A percentile compares a stretch with the other conserved stretches of the same genome.
phyloP scores from a whole-genome alignment of 2,797 vertebrate species.

The Paguma larvata region DNA sequence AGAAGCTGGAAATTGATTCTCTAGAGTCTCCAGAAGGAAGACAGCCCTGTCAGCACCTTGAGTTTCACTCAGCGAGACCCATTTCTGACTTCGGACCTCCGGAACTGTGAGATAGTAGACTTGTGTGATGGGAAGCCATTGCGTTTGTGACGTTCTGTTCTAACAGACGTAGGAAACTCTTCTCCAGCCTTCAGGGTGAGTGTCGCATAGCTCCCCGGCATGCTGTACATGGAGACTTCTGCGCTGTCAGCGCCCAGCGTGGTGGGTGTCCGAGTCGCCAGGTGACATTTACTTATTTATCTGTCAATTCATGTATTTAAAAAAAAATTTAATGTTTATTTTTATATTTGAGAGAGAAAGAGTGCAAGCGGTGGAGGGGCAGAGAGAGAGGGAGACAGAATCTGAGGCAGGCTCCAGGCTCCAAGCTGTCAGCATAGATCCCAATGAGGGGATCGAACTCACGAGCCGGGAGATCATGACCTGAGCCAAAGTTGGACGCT shows the following conservation, averaged over 20 bases:
- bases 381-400: too few species aligned
- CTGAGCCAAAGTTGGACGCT: too few species aligned
- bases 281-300: not conserved
- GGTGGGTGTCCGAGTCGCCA: not conserved
- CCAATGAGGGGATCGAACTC: too few species aligned
- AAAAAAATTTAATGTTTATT: too few species aligned
- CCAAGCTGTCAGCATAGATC: too few species aligned
- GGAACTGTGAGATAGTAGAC: not conserved
- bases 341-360: too few species aligned
- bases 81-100: not conserved
- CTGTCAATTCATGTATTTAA: not conserved
- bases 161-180: not conserved
- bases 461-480: too few species aligned
- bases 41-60: not conserved
- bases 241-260: not conserved
- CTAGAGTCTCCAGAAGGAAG: not conserved
- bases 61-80: not conserved
- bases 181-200: not conserved
- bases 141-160: not conserved
- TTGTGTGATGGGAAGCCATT: not conserved
- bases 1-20: not conserved
- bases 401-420: too few species aligned
- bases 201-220: too few species aligned
- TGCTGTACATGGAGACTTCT: not conserved
- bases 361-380: too few species aligned